Percentiles rank a stretch among this genome's conserved stretches.
These are phyloP conservation scores for Montifringilla adamsi DNA, from an alignment of 2,113 vertebrate species.

Conservation along the genomic window DNA sequence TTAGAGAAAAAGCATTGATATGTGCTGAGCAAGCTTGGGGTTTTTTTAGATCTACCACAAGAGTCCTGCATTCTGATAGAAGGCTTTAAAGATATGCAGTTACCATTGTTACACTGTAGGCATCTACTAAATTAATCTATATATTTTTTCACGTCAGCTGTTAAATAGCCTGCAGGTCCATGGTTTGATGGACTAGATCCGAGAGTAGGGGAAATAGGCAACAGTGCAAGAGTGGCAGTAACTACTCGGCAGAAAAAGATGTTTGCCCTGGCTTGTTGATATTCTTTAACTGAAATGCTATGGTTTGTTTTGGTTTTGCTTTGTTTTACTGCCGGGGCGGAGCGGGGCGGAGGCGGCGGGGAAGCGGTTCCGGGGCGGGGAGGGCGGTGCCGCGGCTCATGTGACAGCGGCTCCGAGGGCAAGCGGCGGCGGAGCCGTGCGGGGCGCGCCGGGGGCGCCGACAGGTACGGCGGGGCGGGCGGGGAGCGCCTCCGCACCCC, in stretches of 20 bases:
- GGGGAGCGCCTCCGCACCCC: neutral
- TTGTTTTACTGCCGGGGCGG: neutral
- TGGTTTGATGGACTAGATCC: neutral
- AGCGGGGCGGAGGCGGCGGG: neutral
- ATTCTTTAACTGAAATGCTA: accelerated
- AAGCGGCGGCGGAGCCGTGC: neutral
- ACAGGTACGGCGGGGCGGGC: neutral
- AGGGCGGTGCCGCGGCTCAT: neutral
- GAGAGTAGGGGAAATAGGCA: neutral
- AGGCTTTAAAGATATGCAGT: neutral
- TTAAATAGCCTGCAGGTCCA: neutral
- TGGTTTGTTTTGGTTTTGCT: neutral
- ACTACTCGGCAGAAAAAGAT: neutral
- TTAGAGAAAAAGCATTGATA: neutral
- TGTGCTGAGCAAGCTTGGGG: accelerated
- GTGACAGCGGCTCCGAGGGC: neutral
- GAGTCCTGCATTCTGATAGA: neutral
- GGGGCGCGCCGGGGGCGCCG: neutral
- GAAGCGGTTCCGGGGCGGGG: neutral
- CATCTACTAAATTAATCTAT: too few relatives aligned
- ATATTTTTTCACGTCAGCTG: neutral
- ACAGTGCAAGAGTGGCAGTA: too few relatives aligned
- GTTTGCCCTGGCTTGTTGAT: too few relatives aligned
- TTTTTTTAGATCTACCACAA: accelerated
- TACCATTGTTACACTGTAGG: neutral